phyloP scores from a whole-genome alignment of 2,113 vertebrate species.

The Melanotaenia duboulayi region DNA sequence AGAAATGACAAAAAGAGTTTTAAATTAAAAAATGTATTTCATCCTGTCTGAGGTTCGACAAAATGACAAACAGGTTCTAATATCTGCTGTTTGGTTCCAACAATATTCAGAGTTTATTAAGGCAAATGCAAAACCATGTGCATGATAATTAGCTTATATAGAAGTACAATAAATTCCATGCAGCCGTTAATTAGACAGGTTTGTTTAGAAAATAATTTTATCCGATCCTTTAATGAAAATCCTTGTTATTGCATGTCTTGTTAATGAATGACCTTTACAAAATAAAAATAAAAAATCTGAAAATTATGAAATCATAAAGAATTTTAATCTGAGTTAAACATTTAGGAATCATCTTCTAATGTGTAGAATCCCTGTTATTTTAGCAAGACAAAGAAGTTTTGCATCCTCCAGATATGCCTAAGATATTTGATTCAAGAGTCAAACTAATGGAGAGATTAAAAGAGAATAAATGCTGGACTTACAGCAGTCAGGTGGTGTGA shows the following conservation, averaged over 20 bases:
- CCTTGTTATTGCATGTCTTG: neutral
- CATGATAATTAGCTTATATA: slow-evolving; percentile 30
- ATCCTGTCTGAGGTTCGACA: slow-evolving; percentile 59
- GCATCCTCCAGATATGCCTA: too few relatives aligned
- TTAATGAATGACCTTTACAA: neutral
- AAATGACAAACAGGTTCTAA: slow-evolving; percentile 59
- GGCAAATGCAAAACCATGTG: slow-evolving; percentile 4
- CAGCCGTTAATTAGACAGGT: slow-evolving; percentile 1
- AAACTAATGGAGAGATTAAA: neutral
- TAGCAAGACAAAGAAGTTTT: too few relatives aligned
- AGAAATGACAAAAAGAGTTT: slow-evolving; percentile 41
- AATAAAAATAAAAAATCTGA: too few relatives aligned
- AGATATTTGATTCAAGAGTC: neutral
- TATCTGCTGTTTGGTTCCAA: slow-evolving; percentile 36
- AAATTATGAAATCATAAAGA: neutral
- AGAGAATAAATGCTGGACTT: neutral
- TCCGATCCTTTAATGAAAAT: slow-evolving; percentile 14
- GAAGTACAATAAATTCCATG: slow-evolving; percentile 42
- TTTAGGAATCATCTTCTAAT: too few relatives aligned
- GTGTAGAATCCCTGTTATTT: too few relatives aligned
- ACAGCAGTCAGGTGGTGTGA: neutral
- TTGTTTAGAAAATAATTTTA: slow-evolving; percentile 15
- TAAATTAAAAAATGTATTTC: slow-evolving; percentile 74
- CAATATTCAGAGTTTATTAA: slow-evolving; percentile 53
- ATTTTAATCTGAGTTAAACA: neutral